Evolutionary conservation across 2,113 vertebrate species (phyloP).

Genomic region (Picathartes gymnocephalus): DNA sequence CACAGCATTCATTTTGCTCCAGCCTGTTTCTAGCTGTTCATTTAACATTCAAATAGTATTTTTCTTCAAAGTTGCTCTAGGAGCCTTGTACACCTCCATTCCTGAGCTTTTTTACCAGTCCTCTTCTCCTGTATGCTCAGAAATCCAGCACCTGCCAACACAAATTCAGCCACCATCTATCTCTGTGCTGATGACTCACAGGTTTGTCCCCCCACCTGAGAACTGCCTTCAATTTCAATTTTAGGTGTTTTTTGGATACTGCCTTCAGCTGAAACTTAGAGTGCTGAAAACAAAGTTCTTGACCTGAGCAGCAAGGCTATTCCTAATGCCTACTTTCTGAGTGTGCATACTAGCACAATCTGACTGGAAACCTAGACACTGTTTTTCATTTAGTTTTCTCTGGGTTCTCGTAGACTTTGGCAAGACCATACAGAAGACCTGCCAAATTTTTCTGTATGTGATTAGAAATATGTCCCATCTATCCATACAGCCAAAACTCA

Average conservation of each 20-base stretch:
- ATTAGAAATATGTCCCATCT: background rate
- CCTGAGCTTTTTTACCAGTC: background rate
- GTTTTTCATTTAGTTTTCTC: background rate
- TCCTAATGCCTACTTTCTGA: background rate
- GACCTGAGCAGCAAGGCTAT: background rate
- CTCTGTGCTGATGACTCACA: constrained; percentile 20
- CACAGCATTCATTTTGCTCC: background rate
- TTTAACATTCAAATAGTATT: background rate
- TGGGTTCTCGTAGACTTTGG: background rate
- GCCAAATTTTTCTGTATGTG: background rate
- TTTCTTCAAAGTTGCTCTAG: background rate
- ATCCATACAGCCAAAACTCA: background rate
- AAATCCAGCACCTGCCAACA: background rate
- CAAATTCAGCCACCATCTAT: background rate
- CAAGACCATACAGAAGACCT: background rate
- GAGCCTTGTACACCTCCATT: background rate
- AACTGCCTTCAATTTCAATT: constrained; percentile 1
- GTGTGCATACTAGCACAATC: background rate
- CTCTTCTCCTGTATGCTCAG: background rate
- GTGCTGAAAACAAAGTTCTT: background rate
- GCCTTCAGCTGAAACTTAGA: background rate
- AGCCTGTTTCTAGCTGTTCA: background rate
- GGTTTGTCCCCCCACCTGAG: background rate
- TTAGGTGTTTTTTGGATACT: background rate
- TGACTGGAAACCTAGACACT: background rate